A percentile compares a stretch with the other conserved stretches of the same genome.
These are phyloP conservation scores for Salticus scenicus DNA, from an alignment of 2,888 invertebrate species.

Conservation along the genomic window DNA sequence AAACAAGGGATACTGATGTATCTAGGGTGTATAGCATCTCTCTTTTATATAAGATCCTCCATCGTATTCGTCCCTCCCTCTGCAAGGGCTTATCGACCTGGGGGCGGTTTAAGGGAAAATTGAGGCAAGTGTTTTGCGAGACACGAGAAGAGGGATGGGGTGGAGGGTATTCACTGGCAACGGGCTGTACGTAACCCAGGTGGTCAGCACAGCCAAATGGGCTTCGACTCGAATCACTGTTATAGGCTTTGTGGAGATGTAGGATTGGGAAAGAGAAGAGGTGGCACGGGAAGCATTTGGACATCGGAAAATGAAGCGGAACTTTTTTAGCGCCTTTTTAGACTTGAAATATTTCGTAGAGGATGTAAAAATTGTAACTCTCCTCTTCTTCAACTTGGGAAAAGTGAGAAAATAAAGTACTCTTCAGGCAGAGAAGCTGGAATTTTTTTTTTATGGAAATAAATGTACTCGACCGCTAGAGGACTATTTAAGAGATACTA, in stretches of 20 bases:
- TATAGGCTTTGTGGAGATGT: conserved; percentile 48
- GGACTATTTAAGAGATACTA: conserved; percentile 5
- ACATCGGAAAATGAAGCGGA: conserved; percentile 45
- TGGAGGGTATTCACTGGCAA: background rate
- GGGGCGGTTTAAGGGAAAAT: conserved; percentile 53
- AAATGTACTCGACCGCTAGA: no score
- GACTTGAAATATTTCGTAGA: conserved; percentile 13
- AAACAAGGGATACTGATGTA: conserved; percentile 64
- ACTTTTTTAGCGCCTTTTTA: conserved; percentile 32
- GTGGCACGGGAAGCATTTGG: conserved; percentile 31
- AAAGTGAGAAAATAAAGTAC: background rate
- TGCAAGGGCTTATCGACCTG: conserved; percentile 61
- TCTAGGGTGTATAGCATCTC: conserved; percentile 56
- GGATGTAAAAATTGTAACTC: background rate
- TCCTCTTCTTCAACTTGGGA: conserved; percentile 3
- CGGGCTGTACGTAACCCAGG: conserved; percentile 43
- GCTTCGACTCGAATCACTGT: conserved; percentile 48
- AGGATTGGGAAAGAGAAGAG: background rate
- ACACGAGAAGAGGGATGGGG: background rate
- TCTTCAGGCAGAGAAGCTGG: background rate
- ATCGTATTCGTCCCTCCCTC: background rate
- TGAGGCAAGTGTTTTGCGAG: conserved; percentile 62
- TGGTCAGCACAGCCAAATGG: conserved; percentile 61
- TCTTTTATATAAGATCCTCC: conserved; percentile 59
- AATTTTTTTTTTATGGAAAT: background rate